These are phyloP conservation scores for Drosophila stalkeri DNA, from an alignment of 2,888 invertebrate species.

Conservation along the genomic window DNA sequence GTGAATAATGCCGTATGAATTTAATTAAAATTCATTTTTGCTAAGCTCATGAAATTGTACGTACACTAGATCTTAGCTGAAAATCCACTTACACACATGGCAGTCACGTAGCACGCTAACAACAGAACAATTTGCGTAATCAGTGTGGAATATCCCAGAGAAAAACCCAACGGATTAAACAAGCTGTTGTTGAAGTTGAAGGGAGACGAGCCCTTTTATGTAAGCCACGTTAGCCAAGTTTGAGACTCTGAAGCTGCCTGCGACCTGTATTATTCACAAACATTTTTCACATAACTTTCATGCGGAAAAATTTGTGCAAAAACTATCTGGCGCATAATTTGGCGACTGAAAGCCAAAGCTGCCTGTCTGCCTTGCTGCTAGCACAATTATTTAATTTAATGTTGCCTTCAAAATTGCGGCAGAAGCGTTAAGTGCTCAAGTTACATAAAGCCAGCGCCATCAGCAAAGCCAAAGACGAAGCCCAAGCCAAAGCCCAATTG, in stretches of 20 bases:
- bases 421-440: conserved; percentile 35
- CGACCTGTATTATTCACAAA: conserved; percentile 58
- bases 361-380: conserved; percentile 30
- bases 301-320: conserved; percentile 46
- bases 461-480: conserved; percentile 29
- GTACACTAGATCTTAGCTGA: background rate
- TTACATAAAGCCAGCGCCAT: conserved; percentile 44
- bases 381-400: conserved; percentile 78
- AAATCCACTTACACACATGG: conserved; percentile 45
- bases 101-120: conserved; percentile 52
- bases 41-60: conserved; percentile 5
- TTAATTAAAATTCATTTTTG: conserved; percentile 67
- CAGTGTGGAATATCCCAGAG: conserved; percentile 41
- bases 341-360: conserved; percentile 29
- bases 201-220: conserved; percentile 7
- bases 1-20: conserved; percentile 48
- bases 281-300: conserved; percentile 54
- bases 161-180: conserved; percentile 10
- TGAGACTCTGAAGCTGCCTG: conserved; percentile 6
- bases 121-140: conserved; percentile 72
- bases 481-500: conserved; percentile 39
- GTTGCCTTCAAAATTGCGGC: conserved; percentile 44
- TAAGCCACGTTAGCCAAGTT: conserved; percentile 6
- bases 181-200: conserved; percentile 23
- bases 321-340: conserved; percentile 68